Evolutionary conservation across 2,797 vertebrate species (phyloP).

Genomic region (Falco berigora): DNA sequence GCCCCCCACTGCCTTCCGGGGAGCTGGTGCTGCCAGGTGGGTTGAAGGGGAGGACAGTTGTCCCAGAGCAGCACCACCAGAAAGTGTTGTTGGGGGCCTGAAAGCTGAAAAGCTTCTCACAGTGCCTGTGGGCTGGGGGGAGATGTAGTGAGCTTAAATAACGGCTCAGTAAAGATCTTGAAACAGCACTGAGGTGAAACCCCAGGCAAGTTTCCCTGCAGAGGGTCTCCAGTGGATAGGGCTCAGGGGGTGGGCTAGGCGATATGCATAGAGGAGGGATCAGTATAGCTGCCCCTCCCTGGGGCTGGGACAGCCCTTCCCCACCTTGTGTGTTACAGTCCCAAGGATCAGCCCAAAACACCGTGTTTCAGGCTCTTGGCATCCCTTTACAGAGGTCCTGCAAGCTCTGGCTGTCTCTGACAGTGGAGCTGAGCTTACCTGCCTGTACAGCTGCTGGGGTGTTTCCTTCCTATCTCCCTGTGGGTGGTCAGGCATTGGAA

Average conservation of each 20-base stretch:
- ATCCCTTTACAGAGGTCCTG: background rate
- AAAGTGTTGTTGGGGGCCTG: background rate
- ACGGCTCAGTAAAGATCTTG: background rate
- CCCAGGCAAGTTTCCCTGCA: background rate
- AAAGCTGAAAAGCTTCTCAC: background rate
- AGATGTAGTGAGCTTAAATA: background rate
- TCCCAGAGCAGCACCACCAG: background rate
- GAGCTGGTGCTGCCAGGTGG: background rate
- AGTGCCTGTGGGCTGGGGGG: background rate
- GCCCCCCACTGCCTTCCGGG: background rate
- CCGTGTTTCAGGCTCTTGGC: background rate
- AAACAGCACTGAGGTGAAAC: background rate
- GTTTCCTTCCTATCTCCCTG: background rate
- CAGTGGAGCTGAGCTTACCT: background rate
- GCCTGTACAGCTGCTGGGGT: background rate
- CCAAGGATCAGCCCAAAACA: background rate
- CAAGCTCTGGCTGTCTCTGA: background rate
- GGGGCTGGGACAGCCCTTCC: background rate
- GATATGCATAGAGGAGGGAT: background rate
- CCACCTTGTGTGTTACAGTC: background rate
- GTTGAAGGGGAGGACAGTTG: background rate
- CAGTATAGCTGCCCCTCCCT: background rate
- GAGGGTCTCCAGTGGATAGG: background rate
- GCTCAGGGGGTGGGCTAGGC: background rate
- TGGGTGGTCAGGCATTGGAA: no score